Base-by-base conservation (phyloP, 1,140 invertebrate genomes). In the Dendrolimus punctatus region DNA sequence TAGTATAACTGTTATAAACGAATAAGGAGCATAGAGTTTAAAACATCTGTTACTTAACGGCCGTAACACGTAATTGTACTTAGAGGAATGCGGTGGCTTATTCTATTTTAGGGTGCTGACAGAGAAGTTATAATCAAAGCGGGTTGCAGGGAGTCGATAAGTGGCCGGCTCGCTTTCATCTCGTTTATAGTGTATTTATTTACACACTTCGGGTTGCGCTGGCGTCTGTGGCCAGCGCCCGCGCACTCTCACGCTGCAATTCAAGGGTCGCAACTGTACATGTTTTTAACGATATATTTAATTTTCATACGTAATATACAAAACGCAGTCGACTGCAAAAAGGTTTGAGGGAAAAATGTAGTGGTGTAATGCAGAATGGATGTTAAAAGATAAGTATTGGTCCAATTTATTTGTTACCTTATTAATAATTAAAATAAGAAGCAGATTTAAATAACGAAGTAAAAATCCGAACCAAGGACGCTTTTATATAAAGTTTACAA, bases 41-140 rank as follows among this genome's bases (percentile, higher is more conserved):
- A 23, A 23, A 23, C 23, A 23, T 23, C 23, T 23, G 23, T 23
- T 23, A 23, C 23, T 23, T 23, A 23, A 23, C 23, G 23, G 3
- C 3, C 23, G 23, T 23, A 23, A 23, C 23, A 23, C 49, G 49
- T 50, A n/a, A 49, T 37, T 43, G 9, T 36, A 36, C 45, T n/a
- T 51, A n/a, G 39, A 53, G 8, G 51, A 53, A 53, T 53, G 51
- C 42, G 39, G 49, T 43, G 37, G 44, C 58, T 60, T 62, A 64
- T 62, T 84, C 76, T 85, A 84, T 85, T 82, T 84, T 62, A 55
- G 72, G 76, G 65, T 73, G 75, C 64, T 83, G 77, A 85, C 78
- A 80, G 71, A 70, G 62, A 66, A 66, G 61, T 66, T 66, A 73
- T 72, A 73, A 73, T 73, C 68, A 68, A 63, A 72, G 66, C 71